A percentile compares a stretch with the other conserved stretches of the same genome.
Evolutionary conservation across 1,140 invertebrate genomes (phyloP).

Genomic region (Papilio machaon): DNA sequence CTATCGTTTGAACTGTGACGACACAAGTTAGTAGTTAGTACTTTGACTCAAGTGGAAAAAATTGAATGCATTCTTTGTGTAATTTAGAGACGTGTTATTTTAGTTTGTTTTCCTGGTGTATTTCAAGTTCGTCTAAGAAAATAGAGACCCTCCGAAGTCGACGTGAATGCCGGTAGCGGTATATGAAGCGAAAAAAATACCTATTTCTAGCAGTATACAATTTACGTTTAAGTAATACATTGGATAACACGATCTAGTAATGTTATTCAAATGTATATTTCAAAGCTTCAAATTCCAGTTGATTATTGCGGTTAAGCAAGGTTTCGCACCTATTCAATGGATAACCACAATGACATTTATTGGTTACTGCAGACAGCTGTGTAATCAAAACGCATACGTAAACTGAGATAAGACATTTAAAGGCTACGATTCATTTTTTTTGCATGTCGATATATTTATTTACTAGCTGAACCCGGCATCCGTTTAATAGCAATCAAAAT

Average conservation of each 20-base stretch:
- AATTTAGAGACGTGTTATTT: not conserved
- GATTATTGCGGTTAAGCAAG: not conserved
- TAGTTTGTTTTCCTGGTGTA: not conserved
- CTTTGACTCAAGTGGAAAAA: not conserved
- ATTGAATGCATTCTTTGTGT: not conserved
- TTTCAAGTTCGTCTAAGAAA: too few relatives aligned
- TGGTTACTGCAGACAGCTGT: not conserved
- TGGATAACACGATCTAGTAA: too few relatives aligned
- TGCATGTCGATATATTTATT: not conserved
- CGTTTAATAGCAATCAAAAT: not conserved
- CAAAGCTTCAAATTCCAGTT: not conserved
- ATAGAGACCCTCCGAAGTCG: too few relatives aligned
- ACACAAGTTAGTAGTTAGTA: not conserved
- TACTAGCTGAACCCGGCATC: not conserved
- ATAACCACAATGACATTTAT: not conserved
- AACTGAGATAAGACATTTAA: slow-evolving; percentile 6
- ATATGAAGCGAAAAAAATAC: too few relatives aligned
- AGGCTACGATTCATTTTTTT: not conserved
- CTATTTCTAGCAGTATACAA: too few relatives aligned
- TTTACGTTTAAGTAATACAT: too few relatives aligned
- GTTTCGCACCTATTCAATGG: not conserved
- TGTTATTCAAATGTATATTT: too few relatives aligned
- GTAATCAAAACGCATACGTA: not conserved
- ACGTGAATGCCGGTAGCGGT: too few relatives aligned
- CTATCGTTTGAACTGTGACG: not conserved